Percentiles rank a stretch among this genome's conserved stretches.
These are phyloP conservation scores for Platycheirus rosarum DNA, from an alignment of 2,888 invertebrate genomes.

Conservation along the genomic window DNA sequence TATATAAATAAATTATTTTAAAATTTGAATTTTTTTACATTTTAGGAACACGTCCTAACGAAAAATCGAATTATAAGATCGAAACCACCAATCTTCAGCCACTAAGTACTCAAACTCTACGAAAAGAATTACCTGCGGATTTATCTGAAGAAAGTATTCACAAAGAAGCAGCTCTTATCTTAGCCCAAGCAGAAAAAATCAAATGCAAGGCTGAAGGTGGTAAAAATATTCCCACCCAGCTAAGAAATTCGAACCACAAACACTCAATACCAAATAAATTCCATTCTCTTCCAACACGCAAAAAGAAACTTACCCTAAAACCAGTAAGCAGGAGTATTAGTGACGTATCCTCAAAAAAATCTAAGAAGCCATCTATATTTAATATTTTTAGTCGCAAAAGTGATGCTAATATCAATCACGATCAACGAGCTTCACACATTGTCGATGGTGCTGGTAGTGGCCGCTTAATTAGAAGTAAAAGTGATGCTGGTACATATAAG, in stretches of 20 bases:
- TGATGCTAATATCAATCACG: slow-evolving; percentile 83
- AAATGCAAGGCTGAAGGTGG: slow-evolving; percentile 85
- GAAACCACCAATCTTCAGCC: slow-evolving; percentile 80
- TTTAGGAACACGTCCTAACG: slow-evolving; percentile 80
- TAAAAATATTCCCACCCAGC: slow-evolving; percentile 80
- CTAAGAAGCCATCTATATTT: slow-evolving; percentile 86
- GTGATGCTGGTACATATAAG: slow-evolving; percentile 85
- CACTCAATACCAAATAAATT: slow-evolving; percentile 83
- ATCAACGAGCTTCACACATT: slow-evolving; percentile 82
- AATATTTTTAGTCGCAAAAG: slow-evolving; percentile 86
- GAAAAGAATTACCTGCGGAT: slow-evolving; percentile 87
- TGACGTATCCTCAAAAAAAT: slow-evolving; percentile 84
- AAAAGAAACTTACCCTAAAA: slow-evolving; percentile 82
- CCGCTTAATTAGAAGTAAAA: slow-evolving; percentile 85
- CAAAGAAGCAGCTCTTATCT: slow-evolving; percentile 89
- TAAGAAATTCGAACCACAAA: slow-evolving; percentile 78
- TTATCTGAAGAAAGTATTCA: slow-evolving; percentile 88
- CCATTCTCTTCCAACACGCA: slow-evolving; percentile 87
- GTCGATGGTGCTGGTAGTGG: slow-evolving; percentile 83
- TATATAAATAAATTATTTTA: background rate
- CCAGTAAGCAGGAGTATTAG: slow-evolving; percentile 85
- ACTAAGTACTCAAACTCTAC: slow-evolving; percentile 78
- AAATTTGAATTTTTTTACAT: slow-evolving; percentile 3
- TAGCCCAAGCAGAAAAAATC: slow-evolving; percentile 89
- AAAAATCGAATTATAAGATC: slow-evolving; percentile 79